Percentiles rank a stretch among this genome's conserved stretches.
Evolutionary conservation across 2,888 invertebrate species (phyloP).

Genomic region (Drosophila mettleri): DNA sequence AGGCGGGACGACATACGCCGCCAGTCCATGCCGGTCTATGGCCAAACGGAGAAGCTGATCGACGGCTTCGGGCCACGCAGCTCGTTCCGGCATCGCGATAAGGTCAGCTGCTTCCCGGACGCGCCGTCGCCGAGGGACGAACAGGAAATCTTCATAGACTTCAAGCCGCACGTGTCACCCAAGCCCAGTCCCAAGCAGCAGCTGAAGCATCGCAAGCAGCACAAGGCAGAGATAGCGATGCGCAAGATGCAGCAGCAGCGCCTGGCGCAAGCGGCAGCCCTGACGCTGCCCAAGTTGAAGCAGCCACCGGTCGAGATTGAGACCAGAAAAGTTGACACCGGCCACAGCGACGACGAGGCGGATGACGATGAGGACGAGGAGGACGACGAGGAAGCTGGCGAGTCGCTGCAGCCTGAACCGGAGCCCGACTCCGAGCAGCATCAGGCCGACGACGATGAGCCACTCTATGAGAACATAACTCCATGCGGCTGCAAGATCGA

Average conservation of each 20-base stretch:
- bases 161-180: conserved; percentile 91
- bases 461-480: conserved; percentile 82
- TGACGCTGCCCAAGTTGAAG: conserved; percentile 65
- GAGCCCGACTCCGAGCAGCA: conserved; percentile 48
- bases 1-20: conserved; percentile 79
- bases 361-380: conserved; percentile 49
- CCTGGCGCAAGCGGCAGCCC: conserved; percentile 77
- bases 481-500: conserved; percentile 84
- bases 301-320: conserved; percentile 57
- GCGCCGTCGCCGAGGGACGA: conserved; percentile 85
- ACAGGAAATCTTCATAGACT: conserved; percentile 94
- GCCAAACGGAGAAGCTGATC: conserved; percentile 78
- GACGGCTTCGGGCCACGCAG: conserved; percentile 76
- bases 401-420: conserved; percentile 28
- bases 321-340: conserved; percentile 60
- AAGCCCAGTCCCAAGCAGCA: conserved; percentile 87
- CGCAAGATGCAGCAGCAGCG: conserved; percentile 87
- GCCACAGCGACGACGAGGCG: conserved; percentile 58
- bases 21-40: conserved; percentile 82
- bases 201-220: conserved; percentile 89
- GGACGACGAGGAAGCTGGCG: conserved; percentile 40
- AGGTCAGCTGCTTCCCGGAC: conserved; percentile 60
- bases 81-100: conserved; percentile 71
- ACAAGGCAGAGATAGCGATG: conserved; percentile 85
- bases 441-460: conserved; percentile 68